Percentiles rank a stretch among this genome's conserved stretches.
Evolutionary conservation across 2,888 invertebrate genomes (phyloP).

Genomic region (Athrips mouffetella): DNA sequence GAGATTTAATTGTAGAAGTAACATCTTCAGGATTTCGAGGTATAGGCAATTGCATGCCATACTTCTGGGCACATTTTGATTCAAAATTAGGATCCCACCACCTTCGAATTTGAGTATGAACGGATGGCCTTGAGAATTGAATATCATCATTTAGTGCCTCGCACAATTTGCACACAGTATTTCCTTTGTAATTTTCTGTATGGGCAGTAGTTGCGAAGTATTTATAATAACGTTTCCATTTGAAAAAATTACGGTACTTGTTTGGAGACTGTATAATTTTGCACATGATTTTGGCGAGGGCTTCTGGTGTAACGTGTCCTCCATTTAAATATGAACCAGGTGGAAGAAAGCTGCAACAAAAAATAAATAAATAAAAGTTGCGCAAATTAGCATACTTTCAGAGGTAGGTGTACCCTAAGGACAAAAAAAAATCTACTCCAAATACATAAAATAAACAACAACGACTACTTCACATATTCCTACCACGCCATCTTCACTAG

Average conservation of each 20-base stretch:
- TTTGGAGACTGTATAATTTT: neutral
- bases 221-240: neutral
- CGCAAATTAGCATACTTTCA: too few relatives aligned
- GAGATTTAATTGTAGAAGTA: too few relatives aligned
- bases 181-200: neutral
- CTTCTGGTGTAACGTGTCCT: neutral
- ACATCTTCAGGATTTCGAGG: too few relatives aligned
- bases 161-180: neutral
- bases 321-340: neutral
- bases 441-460: too few relatives aligned
- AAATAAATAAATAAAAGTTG: neutral
- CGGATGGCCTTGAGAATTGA: neutral
- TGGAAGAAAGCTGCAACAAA: constrained; percentile 5
- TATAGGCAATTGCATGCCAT: too few relatives aligned
- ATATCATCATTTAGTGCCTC: neutral
- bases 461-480: too few relatives aligned
- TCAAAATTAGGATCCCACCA: constrained; percentile 1
- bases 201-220: neutral
- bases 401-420: too few relatives aligned
- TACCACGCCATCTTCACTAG: too few relatives aligned
- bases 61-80: too few relatives aligned
- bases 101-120: neutral
- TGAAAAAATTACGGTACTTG: neutral
- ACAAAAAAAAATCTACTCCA: too few relatives aligned
- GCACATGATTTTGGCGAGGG: neutral